These are phyloP conservation scores for Gonioctena quinquepunctata DNA, from an alignment of 1,140 invertebrate species.

Conservation along the genomic window DNA sequence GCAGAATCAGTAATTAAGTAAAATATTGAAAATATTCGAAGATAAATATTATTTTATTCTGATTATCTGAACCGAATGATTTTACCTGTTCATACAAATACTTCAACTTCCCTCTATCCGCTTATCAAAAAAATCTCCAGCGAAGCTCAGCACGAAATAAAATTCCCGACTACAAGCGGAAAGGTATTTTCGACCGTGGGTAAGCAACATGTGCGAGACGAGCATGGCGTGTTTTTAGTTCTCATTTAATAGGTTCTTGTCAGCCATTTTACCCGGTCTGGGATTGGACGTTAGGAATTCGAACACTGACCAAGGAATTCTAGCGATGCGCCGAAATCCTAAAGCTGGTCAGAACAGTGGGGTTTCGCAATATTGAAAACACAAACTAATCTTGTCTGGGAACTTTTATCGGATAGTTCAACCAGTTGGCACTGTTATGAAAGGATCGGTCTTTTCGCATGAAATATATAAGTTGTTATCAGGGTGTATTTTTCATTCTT, in stretches of 20 bases:
- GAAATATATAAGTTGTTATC: too few relatives aligned
- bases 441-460: too few relatives aligned
- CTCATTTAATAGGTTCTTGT: neutral
- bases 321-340: neutral
- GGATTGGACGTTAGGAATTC: neutral
- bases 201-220: slow-evolving; percentile 1
- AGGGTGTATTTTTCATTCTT: too few relatives aligned
- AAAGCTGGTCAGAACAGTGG: slow-evolving; percentile 6
- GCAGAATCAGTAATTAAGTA: too few relatives aligned
- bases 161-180: neutral
- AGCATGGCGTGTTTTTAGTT: slow-evolving; percentile 3
- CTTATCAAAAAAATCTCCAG: neutral
- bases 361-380: slow-evolving; percentile 18
- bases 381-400: slow-evolving; percentile 5
- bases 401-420: too few relatives aligned
- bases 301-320: slow-evolving; percentile 1
- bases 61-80: too few relatives aligned
- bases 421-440: too few relatives aligned
- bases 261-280: neutral
- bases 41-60: too few relatives aligned
- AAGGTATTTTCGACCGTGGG: slow-evolving; percentile 1
- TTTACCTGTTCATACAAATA: too few relatives aligned
- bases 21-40: too few relatives aligned
- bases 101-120: too few relatives aligned
- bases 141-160: neutral